phyloP scores from a whole-genome alignment of 2,888 invertebrate genomes.

The Acanthococcus lagerstroemiae region DNA sequence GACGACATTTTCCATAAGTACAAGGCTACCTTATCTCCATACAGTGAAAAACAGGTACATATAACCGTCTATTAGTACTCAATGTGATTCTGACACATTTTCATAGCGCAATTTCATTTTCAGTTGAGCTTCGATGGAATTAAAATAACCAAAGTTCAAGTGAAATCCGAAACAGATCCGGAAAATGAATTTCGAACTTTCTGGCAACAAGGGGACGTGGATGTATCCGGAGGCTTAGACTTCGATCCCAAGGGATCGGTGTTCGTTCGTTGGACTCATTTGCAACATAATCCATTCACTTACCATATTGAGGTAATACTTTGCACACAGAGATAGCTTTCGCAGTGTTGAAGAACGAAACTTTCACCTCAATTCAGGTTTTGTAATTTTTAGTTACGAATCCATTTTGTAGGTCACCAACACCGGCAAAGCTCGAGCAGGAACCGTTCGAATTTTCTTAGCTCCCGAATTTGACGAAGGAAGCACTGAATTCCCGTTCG shows the following conservation, averaged over 20 bases:
- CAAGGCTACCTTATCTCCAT: conserved; percentile 58
- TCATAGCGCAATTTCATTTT: conserved; percentile 31
- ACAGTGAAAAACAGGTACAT: conserved; percentile 47
- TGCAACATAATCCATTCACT: conserved; percentile 61
- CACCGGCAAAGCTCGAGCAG: conserved; percentile 44
- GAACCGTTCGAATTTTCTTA: conserved; percentile 59
- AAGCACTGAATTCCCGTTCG: conserved; percentile 50
- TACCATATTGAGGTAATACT: conserved; percentile 50
- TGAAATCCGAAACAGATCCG: conserved; percentile 47
- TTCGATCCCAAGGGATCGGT: conserved; percentile 66
- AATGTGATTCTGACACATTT: too few species aligned
- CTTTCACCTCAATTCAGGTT: too few species aligned
- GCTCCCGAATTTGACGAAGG: conserved; percentile 56
- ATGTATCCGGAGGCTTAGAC: conserved; percentile 68
- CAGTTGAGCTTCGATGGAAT: conserved; percentile 56
- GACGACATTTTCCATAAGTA: conserved; percentile 65
- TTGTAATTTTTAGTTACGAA: too few species aligned
- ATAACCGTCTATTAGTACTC: neutral
- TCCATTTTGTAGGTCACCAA: conserved; percentile 38
- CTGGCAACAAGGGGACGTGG: conserved; percentile 70
- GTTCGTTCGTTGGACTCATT: conserved; percentile 62
- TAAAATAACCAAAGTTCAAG: conserved; percentile 49
- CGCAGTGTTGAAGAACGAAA: too few species aligned
- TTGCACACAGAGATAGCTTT: too few species aligned
- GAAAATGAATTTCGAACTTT: conserved; percentile 56